A percentile compares a stretch with the other conserved stretches of the same genome.
These are phyloP conservation scores for Camelus bactrianus DNA, from an alignment of 2,113 vertebrate genomes.

Conservation along the genomic window DNA sequence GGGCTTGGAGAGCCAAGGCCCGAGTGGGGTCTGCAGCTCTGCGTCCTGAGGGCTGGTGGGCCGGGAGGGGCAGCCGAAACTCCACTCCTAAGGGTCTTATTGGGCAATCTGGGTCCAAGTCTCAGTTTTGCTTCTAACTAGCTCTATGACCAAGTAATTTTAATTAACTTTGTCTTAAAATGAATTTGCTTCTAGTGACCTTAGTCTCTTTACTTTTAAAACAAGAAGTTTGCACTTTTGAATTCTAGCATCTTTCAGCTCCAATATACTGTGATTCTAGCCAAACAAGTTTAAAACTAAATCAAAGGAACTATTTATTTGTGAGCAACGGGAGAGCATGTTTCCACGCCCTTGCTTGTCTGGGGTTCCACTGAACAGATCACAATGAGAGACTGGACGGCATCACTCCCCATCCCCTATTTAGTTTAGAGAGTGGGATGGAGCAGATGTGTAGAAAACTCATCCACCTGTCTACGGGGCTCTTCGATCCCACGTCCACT, in stretches of 20 bases:
- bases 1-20: accelerated
- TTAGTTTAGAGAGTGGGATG: too few species aligned
- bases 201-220: not conserved
- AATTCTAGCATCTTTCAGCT: not conserved
- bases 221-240: not conserved
- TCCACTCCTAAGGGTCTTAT: accelerated
- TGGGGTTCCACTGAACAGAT: not conserved
- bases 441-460: not conserved
- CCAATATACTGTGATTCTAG: not conserved
- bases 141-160: not conserved
- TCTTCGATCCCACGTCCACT: not conserved
- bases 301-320: not conserved
- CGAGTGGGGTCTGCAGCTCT: too few species aligned
- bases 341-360: too few species aligned
- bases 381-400: not conserved
- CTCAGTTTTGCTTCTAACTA: not conserved
- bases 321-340: too few species aligned
- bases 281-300: not conserved
- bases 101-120: too few species aligned
- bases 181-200: not conserved
- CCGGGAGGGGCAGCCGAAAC: accelerated
- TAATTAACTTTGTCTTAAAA: not conserved
- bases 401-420: not conserved
- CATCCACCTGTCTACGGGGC: accelerated
- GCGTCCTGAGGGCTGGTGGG: too few species aligned